Evolutionary conservation across 2,797 vertebrate species (phyloP).

Genomic region (Nannoperca obscura): DNA sequence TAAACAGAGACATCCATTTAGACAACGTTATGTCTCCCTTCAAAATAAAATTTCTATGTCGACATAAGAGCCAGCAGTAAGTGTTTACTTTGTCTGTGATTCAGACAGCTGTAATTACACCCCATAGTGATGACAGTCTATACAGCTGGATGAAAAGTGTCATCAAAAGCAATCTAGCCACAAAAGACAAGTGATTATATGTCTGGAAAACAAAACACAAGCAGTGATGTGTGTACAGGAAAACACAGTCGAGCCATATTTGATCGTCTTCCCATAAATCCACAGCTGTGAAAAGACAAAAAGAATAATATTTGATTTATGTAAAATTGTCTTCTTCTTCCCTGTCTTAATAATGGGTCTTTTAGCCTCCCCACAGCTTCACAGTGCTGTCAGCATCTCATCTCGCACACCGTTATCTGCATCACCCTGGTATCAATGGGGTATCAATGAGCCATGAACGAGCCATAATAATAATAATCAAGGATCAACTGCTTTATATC

Average conservation of each 20-base stretch:
- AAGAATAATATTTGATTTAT: neutral
- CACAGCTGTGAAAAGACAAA: neutral
- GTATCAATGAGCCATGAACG: constrained; percentile 68
- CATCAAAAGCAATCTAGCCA: constrained; percentile 18
- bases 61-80: neutral
- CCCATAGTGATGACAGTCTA: constrained; percentile 2
- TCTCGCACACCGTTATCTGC: constrained; percentile 8
- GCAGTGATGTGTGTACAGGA: constrained; percentile 9
- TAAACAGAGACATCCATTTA: neutral
- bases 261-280: constrained; percentile 12
- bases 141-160: constrained; percentile 24
- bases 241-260: neutral
- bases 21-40: neutral
- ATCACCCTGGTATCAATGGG: constrained; percentile 44
- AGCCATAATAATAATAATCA: constrained; percentile 57
- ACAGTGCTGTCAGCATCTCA: neutral
- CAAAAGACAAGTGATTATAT: constrained; percentile 33
- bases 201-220: constrained; percentile 29
- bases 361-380: constrained; percentile 4
- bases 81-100: constrained; percentile 8
- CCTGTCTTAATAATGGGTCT: neutral
- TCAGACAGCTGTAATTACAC: constrained; percentile 3
- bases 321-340: neutral
- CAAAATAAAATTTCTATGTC: neutral
- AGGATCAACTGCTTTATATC: constrained; percentile 38